Conservation (phyloP, 2,113 vertebrate species). For the Bothrops jararaca region DNA sequence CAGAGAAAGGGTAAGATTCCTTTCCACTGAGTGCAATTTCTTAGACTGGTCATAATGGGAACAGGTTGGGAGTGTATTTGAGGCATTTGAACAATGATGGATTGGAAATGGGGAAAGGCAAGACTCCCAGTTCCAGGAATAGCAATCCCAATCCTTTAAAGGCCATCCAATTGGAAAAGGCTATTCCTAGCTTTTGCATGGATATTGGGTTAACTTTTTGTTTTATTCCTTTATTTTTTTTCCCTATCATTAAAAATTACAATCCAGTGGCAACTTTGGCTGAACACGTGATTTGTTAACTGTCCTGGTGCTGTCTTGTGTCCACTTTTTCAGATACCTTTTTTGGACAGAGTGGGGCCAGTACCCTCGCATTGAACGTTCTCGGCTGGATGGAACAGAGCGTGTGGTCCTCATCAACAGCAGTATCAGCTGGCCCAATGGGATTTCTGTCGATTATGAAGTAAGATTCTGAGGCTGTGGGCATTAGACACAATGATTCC, state of each 20-base stretch:
- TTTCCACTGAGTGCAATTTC: accelerated
- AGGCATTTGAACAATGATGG: background rate
- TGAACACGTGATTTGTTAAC: accelerated
- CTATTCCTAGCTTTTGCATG: background rate
- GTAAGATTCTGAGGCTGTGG: conserved; percentile 55
- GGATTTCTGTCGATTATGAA: conserved; percentile 93
- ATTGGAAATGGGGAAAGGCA: accelerated
- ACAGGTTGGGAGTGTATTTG: background rate
- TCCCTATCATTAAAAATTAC: background rate
- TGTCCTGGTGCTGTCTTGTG: background rate
- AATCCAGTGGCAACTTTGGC: background rate
- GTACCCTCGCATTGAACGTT: conserved; percentile 93
- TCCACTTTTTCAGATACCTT: conserved; percentile 78
- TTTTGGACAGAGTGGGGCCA: conserved; percentile 99
- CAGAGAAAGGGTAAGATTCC: conserved; percentile 84
- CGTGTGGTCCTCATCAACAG: conserved; percentile 86
- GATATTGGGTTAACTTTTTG: background rate
- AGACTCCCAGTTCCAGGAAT: accelerated
- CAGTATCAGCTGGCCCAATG: conserved; percentile 97
- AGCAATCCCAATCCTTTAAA: background rate
- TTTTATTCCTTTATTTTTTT: background rate
- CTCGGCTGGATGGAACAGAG: conserved; percentile 84
- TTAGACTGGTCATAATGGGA: accelerated
- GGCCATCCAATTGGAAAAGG: background rate
- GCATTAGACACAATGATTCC: background rate